phyloP scores from a whole-genome alignment of 2,797 vertebrate genomes.

The Micromesistius poutassou region DNA sequence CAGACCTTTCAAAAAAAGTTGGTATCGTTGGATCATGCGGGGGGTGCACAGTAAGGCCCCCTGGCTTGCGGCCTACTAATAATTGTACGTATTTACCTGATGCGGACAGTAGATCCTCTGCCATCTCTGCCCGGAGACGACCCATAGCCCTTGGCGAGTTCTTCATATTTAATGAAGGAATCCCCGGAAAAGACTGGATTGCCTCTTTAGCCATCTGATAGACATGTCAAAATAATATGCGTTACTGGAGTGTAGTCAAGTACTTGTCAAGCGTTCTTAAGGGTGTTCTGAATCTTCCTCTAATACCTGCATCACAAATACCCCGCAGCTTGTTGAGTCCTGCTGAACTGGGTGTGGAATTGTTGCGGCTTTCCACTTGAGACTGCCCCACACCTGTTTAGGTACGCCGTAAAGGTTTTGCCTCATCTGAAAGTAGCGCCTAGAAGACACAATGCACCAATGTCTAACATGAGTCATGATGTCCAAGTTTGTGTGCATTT shows the following conservation, averaged over 20 bases:
- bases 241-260: background rate
- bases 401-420: background rate
- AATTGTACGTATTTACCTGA: conserved; percentile 4
- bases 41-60: too few relatives aligned
- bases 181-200: background rate
- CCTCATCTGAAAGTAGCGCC: background rate
- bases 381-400: background rate
- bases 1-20: too few relatives aligned
- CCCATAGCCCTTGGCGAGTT: background rate
- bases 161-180: background rate
- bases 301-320: background rate
- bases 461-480: background rate
- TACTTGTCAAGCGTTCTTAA: background rate
- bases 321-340: background rate
- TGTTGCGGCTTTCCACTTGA: background rate
- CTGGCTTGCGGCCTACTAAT: background rate
- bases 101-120: background rate
- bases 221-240: background rate
- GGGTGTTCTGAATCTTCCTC: background rate
- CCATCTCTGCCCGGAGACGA: conserved; percentile 3
- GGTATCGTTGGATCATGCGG: too few relatives aligned
- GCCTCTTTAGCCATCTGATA: background rate
- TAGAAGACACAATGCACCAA: background rate
- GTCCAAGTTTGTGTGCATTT: background rate
- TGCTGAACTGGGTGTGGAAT: background rate